These are phyloP conservation scores for Leptopilina myrica DNA, from an alignment of 2,888 invertebrate genomes.

Conservation along the genomic window DNA sequence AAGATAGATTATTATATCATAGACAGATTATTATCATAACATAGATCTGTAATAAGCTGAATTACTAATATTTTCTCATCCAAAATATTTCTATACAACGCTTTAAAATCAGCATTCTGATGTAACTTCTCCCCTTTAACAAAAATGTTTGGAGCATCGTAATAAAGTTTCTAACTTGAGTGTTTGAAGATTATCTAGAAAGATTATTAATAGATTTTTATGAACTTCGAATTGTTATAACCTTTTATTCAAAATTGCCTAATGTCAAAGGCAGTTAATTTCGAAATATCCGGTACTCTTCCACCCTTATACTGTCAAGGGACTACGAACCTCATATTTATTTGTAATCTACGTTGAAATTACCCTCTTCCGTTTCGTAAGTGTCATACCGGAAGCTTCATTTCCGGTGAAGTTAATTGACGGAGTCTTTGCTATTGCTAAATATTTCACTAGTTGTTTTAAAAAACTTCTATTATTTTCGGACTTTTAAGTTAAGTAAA, in stretches of 20 bases:
- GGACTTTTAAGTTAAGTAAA: too few species aligned
- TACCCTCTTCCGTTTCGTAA: slow-evolving; percentile 70
- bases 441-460: not conserved
- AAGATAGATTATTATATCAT: too few species aligned
- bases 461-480: not conserved
- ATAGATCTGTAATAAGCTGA: too few species aligned
- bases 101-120: too few species aligned
- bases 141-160: not conserved
- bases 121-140: too few species aligned
- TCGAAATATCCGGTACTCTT: slow-evolving; percentile 68
- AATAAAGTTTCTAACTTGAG: not conserved
- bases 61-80: too few species aligned
- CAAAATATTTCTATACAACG: too few species aligned
- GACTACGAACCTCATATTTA: slow-evolving; percentile 62
- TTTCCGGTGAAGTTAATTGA: slow-evolving; percentile 68
- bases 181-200: slow-evolving; percentile 17
- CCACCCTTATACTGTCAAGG: slow-evolving; percentile 44
- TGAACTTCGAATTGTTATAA: slow-evolving; percentile 5
- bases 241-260: slow-evolving; percentile 56
- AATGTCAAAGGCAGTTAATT: slow-evolving; percentile 60
- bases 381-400: slow-evolving; percentile 63
- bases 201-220: slow-evolving; percentile 48
- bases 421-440: slow-evolving; percentile 50
- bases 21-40: too few species aligned
- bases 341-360: slow-evolving; percentile 71